Evolutionary conservation across 2,113 vertebrate species (phyloP).

Genomic region (Pitta sordida): DNA sequence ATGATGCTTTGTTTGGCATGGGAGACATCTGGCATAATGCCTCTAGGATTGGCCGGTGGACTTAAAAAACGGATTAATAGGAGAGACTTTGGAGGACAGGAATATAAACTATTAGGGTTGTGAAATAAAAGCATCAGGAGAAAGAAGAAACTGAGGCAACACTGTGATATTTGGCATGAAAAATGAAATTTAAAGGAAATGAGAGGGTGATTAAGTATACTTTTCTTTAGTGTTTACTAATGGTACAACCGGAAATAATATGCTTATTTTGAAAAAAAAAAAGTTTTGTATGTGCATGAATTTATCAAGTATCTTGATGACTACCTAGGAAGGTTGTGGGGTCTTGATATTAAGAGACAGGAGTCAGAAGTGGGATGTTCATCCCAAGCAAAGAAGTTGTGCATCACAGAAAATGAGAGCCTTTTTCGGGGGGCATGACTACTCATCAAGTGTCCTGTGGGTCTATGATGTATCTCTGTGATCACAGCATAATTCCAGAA

Average conservation of each 20-base stretch:
- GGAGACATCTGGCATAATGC: not conserved
- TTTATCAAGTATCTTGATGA: not conserved
- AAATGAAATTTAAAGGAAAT: not conserved
- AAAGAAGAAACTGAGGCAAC: not conserved
- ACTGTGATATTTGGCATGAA: not conserved
- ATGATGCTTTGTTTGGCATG: conserved; percentile 21
- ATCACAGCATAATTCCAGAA: not conserved
- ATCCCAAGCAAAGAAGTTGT: not conserved
- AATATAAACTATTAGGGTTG: not conserved
- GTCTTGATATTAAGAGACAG: not conserved
- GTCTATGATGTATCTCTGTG: not conserved
- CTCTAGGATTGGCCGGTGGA: not conserved
- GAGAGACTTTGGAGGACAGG: not conserved
- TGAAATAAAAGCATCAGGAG: not conserved
- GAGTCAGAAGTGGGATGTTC: not conserved
- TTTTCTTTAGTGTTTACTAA: not conserved
- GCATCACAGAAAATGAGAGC: not conserved
- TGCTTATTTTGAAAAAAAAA: not conserved
- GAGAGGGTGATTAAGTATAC: not conserved
- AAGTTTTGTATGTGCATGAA: not conserved
- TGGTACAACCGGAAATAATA: not conserved
- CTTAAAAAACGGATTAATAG: not conserved
- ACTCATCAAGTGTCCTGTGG: not conserved
- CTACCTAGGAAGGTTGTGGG: not conserved
- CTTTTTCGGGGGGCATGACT: not conserved